Evolutionary conservation across 2,113 vertebrate species (phyloP), one percentile per base, ranked within the genome.

Genomic region (Aldabrachelys gigantea): DNA sequence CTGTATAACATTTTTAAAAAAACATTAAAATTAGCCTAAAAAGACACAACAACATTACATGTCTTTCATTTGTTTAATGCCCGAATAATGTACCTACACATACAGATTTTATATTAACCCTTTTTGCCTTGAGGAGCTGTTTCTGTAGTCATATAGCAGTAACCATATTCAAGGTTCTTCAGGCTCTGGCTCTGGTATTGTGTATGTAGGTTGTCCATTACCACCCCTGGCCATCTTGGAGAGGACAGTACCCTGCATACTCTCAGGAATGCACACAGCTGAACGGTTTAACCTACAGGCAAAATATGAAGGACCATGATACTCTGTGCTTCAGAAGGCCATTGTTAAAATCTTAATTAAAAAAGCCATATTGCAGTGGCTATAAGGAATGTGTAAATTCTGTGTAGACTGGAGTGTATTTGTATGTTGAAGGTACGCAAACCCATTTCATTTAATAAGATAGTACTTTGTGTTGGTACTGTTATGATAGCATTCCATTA

Each of bases 291-390:
- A n/a, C 12, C 41, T 27, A 24, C 31, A 27, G 38, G 38, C 47
- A 8, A 44, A 85, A 57, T 44, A 12, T 52, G 35, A 69, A 57
- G 50, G 80, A 31, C 91, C 54, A 17, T 59, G 53, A 1, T 21
- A n/a, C 0, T 0, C 13, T 29, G 3, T 2, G 4, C n/a, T 91
- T 59, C 84, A 69, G 56, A 82, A 52, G 3, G 35, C 3, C 78
- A 69, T 65, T 0, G 2, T 21, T 87, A 57, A 27, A 78, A 56
- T 16, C 22, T 25, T 5, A 3, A 10, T 56, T 12, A 56, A 72
- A 27, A 11, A 19, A 44, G 29, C 41, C 72, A 25, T 80, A 35
- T 13, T 38, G 27, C 17, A 4, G 79, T 91, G 11, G 5, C 86
- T 22, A 27, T 17, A 62, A 3, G n/a, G 24, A 1, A 1, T 62